Conservation (phyloP, 2,888 invertebrate genomes). For the Drosophila glabriapex region DNA sequence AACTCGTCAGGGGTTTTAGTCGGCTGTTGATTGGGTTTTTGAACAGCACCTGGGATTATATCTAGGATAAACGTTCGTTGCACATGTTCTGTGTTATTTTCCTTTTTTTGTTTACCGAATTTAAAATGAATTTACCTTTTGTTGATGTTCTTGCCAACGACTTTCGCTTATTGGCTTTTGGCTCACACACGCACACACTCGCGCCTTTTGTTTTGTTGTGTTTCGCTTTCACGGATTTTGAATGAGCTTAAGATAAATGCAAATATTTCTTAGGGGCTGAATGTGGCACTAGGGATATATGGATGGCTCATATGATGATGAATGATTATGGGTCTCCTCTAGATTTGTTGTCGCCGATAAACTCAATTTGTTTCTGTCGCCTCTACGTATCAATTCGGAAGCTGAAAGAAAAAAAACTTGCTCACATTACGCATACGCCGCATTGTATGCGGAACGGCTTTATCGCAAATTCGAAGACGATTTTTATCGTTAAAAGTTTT, state of each 20-base stretch:
- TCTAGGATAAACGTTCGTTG: constrained; percentile 63
- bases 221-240: constrained; percentile 66
- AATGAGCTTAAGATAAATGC: constrained; percentile 75
- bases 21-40: constrained; percentile 21
- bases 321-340: constrained; percentile 67
- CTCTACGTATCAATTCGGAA: constrained; percentile 28
- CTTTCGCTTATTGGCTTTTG: constrained; percentile 75
- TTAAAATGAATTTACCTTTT: constrained; percentile 75
- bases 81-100: constrained; percentile 66
- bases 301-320: constrained; percentile 69
- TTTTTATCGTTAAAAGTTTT: constrained; percentile 59
- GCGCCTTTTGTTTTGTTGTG: constrained; percentile 52
- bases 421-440: constrained; percentile 63
- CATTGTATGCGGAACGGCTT: constrained; percentile 23
- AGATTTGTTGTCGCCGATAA: constrained; percentile 70
- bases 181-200: constrained; percentile 27
- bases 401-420: not conserved
- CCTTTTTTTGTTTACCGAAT: constrained; percentile 62
- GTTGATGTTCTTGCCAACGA: constrained; percentile 62
- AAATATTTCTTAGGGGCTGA: constrained; percentile 59
- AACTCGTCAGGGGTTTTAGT: constrained; percentile 24
- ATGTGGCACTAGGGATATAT: constrained; percentile 12
- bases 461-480: constrained; percentile 14
- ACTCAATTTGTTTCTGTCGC: constrained; percentile 70
- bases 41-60: constrained; percentile 33